Conservation (phyloP, 1,140 invertebrate genomes). For the Dolichoris vasculosae region DNA sequence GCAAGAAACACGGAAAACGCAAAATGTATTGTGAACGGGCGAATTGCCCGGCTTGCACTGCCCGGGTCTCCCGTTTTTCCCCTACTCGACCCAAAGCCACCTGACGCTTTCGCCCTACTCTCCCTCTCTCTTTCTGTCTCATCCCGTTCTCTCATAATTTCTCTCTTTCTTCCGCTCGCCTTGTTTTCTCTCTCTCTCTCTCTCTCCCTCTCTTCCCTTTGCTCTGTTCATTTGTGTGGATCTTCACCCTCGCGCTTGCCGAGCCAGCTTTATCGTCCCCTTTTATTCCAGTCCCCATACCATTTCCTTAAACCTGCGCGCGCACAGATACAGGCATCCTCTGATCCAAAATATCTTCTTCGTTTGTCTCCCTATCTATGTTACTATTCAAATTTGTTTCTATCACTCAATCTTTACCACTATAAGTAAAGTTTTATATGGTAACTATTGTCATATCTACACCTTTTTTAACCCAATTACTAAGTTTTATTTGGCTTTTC, state of each 20-base stretch:
- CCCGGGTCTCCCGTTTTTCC: conserved; percentile 67
- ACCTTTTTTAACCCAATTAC: too few relatives aligned
- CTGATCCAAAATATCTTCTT: neutral
- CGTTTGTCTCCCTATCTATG: neutral
- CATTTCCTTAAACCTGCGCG: neutral
- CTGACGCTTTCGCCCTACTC: conserved; percentile 52
- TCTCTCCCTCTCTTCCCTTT: neutral
- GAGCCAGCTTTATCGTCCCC: neutral
- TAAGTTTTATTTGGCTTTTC: too few relatives aligned
- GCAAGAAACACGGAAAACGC: neutral
- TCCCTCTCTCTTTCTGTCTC: neutral
- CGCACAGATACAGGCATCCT: neutral
- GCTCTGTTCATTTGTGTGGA: neutral
- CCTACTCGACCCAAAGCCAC: conserved; percentile 58
- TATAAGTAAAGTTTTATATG: too few relatives aligned
- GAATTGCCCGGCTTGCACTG: conserved; percentile 74
- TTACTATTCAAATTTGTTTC: too few relatives aligned
- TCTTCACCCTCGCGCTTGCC: neutral
- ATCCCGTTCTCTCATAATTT: conserved; percentile 54
- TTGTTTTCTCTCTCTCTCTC: neutral
- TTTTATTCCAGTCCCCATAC: neutral
- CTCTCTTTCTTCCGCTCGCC: conserved; percentile 59
- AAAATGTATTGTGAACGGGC: conserved; percentile 64
- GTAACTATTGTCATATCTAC: too few relatives aligned
- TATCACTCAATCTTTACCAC: too few relatives aligned